A percentile compares a stretch with the other conserved stretches of the same genome.
These are phyloP conservation scores for Podilymbus podiceps DNA, from an alignment of 2,113 vertebrate species.

Conservation along the genomic window DNA sequence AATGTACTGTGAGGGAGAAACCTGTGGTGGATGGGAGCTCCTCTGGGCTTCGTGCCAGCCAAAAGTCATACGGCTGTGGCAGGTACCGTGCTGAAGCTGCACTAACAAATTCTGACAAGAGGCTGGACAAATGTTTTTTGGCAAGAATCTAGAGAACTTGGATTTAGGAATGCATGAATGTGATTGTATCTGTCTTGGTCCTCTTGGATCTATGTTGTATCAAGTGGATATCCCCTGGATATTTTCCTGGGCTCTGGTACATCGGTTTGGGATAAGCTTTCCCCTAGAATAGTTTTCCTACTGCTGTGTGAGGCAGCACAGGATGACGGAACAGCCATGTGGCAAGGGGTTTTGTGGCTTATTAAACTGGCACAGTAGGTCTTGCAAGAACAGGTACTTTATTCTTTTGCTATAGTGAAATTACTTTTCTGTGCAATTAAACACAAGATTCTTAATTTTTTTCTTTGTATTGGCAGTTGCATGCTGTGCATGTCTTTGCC, in stretches of 20 bases:
- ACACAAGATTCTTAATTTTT: background rate
- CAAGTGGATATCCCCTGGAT: background rate
- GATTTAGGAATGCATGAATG: background rate
- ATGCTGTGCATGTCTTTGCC: background rate
- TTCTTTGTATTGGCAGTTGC: background rate
- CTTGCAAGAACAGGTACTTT: background rate
- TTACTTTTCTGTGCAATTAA: background rate
- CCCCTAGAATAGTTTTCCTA: background rate
- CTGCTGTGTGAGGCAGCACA: background rate
- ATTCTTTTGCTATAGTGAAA: background rate
- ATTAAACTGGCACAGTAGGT: background rate
- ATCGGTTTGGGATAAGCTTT: rapidly evolving
- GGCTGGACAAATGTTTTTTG: background rate
- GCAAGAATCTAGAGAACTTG: background rate
- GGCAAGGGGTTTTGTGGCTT: background rate
- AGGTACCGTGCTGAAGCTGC: background rate
- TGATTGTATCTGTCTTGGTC: background rate
- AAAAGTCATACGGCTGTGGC: background rate
- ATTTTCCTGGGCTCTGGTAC: background rate
- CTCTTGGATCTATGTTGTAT: background rate
- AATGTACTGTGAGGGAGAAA: background rate
- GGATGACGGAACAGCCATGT: background rate
- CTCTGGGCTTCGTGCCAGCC: background rate
- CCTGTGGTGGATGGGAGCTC: background rate
- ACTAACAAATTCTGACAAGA: background rate